These are phyloP conservation scores for Melipona beecheii DNA, from an alignment of 2,888 invertebrate species.

Conservation along the genomic window DNA sequence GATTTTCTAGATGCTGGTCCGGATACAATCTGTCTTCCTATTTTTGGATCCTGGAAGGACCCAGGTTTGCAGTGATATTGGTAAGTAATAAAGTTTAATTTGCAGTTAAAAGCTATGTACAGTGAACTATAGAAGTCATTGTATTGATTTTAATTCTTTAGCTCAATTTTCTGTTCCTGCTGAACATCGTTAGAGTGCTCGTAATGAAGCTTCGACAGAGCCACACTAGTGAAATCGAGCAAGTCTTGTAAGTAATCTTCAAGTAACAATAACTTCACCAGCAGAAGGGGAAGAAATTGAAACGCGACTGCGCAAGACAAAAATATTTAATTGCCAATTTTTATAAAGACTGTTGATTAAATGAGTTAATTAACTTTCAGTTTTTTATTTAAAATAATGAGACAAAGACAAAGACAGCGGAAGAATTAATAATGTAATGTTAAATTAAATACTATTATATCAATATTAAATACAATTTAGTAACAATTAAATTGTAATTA, in stretches of 20 bases:
- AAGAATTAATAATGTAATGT: background rate
- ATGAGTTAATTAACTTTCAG: background rate
- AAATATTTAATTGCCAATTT: background rate
- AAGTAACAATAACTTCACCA: background rate
- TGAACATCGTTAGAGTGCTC: conserved; percentile 92
- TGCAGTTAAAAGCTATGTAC: background rate
- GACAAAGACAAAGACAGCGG: background rate
- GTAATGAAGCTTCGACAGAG: conserved; percentile 90
- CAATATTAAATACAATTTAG: background rate
- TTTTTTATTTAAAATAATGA: background rate
- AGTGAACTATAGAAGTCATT: background rate
- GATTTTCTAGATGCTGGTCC: conserved; percentile 89
- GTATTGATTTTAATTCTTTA: conserved; percentile 80
- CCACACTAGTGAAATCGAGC: conserved; percentile 90
- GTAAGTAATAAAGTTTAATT: conserved; percentile 85
- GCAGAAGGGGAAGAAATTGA: background rate
- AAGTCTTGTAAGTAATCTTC: conserved; percentile 87
- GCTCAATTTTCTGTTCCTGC: conserved; percentile 91
- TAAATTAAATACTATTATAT: background rate
- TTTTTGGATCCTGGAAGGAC: conserved; percentile 97
- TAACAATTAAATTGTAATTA: too few species aligned
- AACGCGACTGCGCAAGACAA: background rate
- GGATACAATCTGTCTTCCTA: conserved; percentile 92
- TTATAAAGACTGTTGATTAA: background rate
- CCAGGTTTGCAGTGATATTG: conserved; percentile 91